These are phyloP conservation scores for Drosophila robusta DNA, from an alignment of 2,888 invertebrate genomes.

Conservation along the genomic window DNA sequence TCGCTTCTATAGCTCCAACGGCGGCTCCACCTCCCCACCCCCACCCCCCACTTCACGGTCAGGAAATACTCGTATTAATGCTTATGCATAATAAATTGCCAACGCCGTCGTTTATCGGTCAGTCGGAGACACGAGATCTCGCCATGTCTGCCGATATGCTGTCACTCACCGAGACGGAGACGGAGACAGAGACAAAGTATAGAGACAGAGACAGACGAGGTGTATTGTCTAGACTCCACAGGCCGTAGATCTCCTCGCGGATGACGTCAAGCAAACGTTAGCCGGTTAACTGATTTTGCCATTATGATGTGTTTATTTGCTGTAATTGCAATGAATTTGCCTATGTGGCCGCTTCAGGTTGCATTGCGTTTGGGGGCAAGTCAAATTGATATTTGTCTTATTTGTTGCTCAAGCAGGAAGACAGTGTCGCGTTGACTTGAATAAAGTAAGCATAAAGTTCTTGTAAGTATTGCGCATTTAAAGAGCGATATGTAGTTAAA, in stretches of 20 bases:
- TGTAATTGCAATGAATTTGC: constrained; percentile 44
- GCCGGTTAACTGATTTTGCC: constrained; percentile 19
- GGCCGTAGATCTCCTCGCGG: constrained; percentile 10
- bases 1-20: constrained; percentile 7
- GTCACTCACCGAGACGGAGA: constrained; percentile 28
- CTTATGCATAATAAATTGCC: constrained; percentile 50
- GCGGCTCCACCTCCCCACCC: background rate
- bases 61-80: constrained; percentile 37
- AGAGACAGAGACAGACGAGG: background rate
- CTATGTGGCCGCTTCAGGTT: constrained; percentile 6
- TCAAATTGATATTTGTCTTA: constrained; percentile 10
- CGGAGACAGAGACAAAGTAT: background rate
- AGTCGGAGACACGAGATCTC: constrained; percentile 66
- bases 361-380: constrained; percentile 26
- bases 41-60: constrained; percentile 5
- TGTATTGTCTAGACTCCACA: constrained; percentile 26
- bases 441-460: constrained; percentile 3
- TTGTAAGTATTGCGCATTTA: background rate
- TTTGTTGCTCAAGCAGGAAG: background rate
- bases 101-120: constrained; percentile 62
- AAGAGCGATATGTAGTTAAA: too few relatives aligned
- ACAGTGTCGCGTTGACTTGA: background rate
- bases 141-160: constrained; percentile 66
- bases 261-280: constrained; percentile 51
- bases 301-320: constrained; percentile 44